phyloP scores from a whole-genome alignment of 2,888 invertebrate genomes.

The Agrotis segetum region DNA sequence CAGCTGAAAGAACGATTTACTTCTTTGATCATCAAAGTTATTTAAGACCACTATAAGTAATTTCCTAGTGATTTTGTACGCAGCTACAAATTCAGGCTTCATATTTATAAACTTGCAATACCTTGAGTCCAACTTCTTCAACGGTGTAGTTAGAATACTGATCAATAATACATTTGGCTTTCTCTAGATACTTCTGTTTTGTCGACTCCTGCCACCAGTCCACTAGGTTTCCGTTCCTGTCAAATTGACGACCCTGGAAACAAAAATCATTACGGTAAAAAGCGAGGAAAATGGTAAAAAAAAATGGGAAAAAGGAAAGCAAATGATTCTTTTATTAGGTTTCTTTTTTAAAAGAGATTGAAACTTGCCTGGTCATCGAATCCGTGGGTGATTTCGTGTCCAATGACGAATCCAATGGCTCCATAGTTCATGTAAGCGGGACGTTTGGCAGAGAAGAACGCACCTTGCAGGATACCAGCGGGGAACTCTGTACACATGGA shows the following conservation, averaged over 20 bases:
- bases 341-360: neutral
- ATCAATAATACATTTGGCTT: slow-evolving; percentile 97
- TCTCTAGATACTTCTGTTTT: slow-evolving; percentile 95
- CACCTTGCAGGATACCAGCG: slow-evolving; percentile 97
- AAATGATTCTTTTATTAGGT: neutral
- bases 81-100: neutral
- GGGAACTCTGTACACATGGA: slow-evolving; percentile 94
- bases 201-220: slow-evolving; percentile 98
- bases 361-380: slow-evolving; percentile 94
- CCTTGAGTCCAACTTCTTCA: slow-evolving; percentile 94
- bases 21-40: too few species aligned
- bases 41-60: too few species aligned
- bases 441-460: slow-evolving; percentile 96
- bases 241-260: slow-evolving; percentile 96
- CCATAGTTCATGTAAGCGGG: slow-evolving; percentile 98
- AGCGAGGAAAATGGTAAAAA: neutral
- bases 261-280: neutral
- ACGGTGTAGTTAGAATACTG: slow-evolving; percentile 98
- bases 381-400: slow-evolving; percentile 98
- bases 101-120: slow-evolving; percentile 75
- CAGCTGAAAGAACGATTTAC: slow-evolving; percentile 89
- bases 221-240: slow-evolving; percentile 96
- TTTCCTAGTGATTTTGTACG: neutral
- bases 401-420: slow-evolving; percentile 97
- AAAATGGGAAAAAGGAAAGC: too few species aligned